Conservation (phyloP, 2,888 invertebrate genomes). For the Operophtera brumata region DNA sequence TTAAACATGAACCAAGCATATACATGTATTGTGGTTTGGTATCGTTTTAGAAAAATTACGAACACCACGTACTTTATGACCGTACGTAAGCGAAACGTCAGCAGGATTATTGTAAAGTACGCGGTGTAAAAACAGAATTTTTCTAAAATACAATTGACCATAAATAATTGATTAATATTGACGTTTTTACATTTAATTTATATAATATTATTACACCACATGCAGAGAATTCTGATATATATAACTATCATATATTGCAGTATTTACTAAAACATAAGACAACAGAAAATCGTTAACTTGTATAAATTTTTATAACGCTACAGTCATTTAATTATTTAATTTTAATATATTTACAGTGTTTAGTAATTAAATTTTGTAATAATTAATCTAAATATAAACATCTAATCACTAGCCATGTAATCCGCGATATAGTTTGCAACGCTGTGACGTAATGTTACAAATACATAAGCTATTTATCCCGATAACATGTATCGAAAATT, state of each 20-base stretch:
- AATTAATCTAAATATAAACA: conserved; percentile 65
- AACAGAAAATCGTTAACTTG: conserved; percentile 21
- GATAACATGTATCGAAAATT: conserved; percentile 7
- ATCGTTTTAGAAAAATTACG: no score
- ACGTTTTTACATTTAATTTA: no score
- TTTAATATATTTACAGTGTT: conserved; percentile 58
- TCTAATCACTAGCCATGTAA: conserved; percentile 80
- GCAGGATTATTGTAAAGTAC: no score
- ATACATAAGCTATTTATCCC: conserved; percentile 17
- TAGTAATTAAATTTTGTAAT: conserved; percentile 32
- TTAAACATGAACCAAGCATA: not conserved
- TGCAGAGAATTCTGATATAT: no score
- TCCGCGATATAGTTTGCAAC: conserved; percentile 57
- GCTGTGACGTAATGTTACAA: conserved; percentile 35
- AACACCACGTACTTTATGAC: no score
- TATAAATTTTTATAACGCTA: conserved; percentile 20
- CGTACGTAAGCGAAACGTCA: no score
- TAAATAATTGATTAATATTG: no score
- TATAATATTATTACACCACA: no score
- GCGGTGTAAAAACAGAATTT: no score
- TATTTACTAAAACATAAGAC: conserved; percentile 13
- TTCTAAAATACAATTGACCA: no score
- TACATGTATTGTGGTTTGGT: no score
- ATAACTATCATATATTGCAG: conserved; percentile 1
- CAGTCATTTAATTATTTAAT: conserved; percentile 26